Evolutionary conservation across 2,797 vertebrate genomes (phyloP).

Genomic region (Micrastur ruficollis): DNA sequence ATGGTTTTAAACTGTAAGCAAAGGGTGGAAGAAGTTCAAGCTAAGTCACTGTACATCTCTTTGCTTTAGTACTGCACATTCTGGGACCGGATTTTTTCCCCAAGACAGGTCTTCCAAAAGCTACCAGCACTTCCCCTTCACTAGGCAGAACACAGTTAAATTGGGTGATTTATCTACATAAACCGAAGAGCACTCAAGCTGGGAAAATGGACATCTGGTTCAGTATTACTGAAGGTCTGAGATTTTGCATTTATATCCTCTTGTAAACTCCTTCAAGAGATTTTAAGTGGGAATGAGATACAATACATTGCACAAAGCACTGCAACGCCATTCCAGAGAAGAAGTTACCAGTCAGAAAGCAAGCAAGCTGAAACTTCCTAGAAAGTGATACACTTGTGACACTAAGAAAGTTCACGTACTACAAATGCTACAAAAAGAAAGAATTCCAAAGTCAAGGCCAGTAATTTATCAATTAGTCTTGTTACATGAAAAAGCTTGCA

Average conservation of each 20-base stretch:
- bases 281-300: background rate
- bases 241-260: background rate
- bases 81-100: background rate
- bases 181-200: background rate
- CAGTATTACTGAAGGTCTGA: background rate
- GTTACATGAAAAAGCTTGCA: background rate
- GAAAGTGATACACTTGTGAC: background rate
- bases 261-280: background rate
- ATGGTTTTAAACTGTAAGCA: background rate
- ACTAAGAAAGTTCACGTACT: background rate
- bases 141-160: background rate
- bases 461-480: background rate
- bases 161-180: background rate
- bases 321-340: background rate
- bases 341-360: background rate
- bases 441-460: background rate
- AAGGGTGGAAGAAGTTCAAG: background rate
- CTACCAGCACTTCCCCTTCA: background rate
- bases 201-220: background rate
- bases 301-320: background rate
- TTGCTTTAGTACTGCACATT: background rate
- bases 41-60: background rate
- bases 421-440: background rate
- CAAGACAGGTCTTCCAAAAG: background rate
- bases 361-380: background rate